Percentiles rank a stretch among this genome's conserved stretches.
phyloP scores from a whole-genome alignment of 2,797 vertebrate species.

The Phrynocephalus guinanensis region DNA sequence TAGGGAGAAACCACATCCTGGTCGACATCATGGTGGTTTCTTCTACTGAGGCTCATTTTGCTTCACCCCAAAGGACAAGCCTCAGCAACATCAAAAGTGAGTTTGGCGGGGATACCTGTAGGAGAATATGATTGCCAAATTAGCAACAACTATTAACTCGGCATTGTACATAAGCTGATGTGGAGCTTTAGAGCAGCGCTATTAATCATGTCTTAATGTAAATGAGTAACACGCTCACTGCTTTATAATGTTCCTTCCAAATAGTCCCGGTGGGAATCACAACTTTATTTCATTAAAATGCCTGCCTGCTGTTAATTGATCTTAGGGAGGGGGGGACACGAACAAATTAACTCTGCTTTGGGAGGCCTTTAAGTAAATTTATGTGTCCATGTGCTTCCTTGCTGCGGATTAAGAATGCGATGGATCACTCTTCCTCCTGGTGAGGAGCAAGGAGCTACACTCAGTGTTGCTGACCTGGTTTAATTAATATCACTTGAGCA shows the following conservation, averaged over 20 bases:
- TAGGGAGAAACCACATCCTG: conserved; percentile 34
- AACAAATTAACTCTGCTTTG: conserved; percentile 73
- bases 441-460: conserved; percentile 12
- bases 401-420: conserved; percentile 26
- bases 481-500: conserved; percentile 52
- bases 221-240: conserved; percentile 68
- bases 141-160: conserved; percentile 65
- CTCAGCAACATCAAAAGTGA: conserved; percentile 52
- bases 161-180: conserved; percentile 55
- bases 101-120: conserved; percentile 53
- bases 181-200: conserved; percentile 67
- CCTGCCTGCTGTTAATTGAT: conserved; percentile 76
- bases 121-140: conserved; percentile 62
- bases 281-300: conserved; percentile 76
- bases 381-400: conserved; percentile 41
- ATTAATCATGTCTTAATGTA: conserved; percentile 79
- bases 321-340: conserved; percentile 47
- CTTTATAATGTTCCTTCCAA: conserved; percentile 71
- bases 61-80: conserved; percentile 55
- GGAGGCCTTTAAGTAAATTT: conserved; percentile 61
- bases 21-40: conserved; percentile 53
- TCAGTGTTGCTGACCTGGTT: conserved; percentile 30
- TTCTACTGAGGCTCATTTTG: conserved; percentile 50
- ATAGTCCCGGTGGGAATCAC: conserved; percentile 74
- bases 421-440: conserved; percentile 37